Conservation (phyloP, 2,113 vertebrate species). For the Paedocypris sp. region DNA sequence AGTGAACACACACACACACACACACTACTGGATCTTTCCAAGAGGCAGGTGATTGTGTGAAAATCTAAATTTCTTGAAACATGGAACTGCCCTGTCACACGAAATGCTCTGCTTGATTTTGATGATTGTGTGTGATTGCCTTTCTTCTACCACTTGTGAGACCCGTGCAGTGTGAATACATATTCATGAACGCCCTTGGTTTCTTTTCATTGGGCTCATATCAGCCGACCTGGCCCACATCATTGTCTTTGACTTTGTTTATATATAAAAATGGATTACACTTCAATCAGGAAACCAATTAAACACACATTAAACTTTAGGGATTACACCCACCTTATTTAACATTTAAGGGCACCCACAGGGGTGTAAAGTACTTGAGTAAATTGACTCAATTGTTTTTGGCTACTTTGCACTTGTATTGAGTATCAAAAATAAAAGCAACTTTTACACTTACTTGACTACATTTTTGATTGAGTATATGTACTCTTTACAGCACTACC, state of each 20-base stretch:
- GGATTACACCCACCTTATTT: constrained; percentile 44
- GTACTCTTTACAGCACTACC: no score
- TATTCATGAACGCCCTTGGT: neutral
- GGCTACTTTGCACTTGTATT: no score
- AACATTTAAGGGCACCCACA: constrained; percentile 33
- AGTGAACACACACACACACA: neutral
- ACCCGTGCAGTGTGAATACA: neutral
- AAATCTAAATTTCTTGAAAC: constrained; percentile 1
- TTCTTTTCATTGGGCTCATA: neutral
- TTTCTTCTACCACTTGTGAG: neutral
- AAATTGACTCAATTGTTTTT: no score
- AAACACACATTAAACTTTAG: constrained; percentile 40
- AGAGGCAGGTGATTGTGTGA: constrained; percentile 5
- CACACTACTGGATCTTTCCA: neutral
- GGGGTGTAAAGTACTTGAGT: no score
- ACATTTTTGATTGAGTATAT: no score
- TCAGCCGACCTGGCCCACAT: neutral
- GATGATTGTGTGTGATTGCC: neutral
- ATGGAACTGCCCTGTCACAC: neutral
- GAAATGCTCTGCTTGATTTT: neutral
- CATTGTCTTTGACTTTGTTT: neutral
- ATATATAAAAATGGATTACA: constrained; percentile 55
- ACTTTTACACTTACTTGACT: no score
- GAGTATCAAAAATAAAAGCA: no score
- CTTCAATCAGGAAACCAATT: constrained; percentile 57